Conservation (phyloP, 1,140 invertebrate genomes). For the Thaumatotibia leucotreta region DNA sequence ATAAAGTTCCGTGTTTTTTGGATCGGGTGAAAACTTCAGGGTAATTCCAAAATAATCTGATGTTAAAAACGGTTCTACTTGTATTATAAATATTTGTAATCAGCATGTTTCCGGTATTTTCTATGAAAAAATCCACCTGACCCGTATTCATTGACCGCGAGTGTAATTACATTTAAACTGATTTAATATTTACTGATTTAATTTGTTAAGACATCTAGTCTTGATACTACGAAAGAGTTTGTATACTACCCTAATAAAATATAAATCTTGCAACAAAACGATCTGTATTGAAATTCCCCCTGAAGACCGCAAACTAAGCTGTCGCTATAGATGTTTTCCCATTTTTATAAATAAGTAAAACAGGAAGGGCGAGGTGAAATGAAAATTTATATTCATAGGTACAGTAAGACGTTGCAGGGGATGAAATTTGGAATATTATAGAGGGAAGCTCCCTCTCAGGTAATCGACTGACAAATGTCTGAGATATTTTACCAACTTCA, state of each 20-base stretch:
- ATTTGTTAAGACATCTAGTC: not conserved
- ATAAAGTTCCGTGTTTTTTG: too few relatives aligned
- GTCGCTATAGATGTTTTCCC: slow-evolving; percentile 13
- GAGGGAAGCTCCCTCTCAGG: slow-evolving; percentile 58
- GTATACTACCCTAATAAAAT: not conserved
- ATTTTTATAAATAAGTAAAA: slow-evolving; percentile 27
- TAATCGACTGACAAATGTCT: slow-evolving; percentile 75
- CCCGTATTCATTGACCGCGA: too few relatives aligned
- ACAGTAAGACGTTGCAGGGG: slow-evolving; percentile 46
- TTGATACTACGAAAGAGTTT: not conserved
- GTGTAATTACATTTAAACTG: too few relatives aligned
- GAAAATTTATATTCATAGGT: slow-evolving; percentile 62
- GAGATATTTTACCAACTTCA: slow-evolving; percentile 72
- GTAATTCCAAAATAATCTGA: too few relatives aligned
- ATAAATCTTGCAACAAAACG: not conserved
- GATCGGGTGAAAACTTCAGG: too few relatives aligned
- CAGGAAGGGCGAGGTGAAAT: slow-evolving; percentile 28
- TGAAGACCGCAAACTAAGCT: not conserved
- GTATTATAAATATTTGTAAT: too few relatives aligned
- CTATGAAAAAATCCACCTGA: too few relatives aligned
- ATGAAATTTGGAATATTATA: slow-evolving; percentile 60
- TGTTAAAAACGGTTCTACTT: too few relatives aligned
- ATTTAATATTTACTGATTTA: too few relatives aligned
- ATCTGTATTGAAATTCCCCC: slow-evolving; percentile 2
- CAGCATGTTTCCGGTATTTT: too few relatives aligned